These are phyloP conservation scores for Micrasema longulum DNA, from an alignment of 1,140 invertebrate genomes.

Conservation along the genomic window DNA sequence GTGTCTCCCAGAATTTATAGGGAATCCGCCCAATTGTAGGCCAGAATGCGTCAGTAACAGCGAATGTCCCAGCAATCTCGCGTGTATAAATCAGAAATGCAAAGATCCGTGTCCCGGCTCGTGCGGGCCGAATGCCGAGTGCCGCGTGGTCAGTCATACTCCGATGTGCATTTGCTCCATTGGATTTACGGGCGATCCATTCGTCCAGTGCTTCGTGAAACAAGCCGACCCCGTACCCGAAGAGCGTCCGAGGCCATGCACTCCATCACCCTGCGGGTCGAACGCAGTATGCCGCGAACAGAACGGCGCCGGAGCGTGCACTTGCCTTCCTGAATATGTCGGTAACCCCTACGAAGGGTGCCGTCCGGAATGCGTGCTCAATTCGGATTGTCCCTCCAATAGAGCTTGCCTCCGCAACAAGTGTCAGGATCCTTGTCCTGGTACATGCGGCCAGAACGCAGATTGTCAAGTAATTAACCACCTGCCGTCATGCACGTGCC, in stretches of 20 bases:
- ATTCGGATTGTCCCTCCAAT: constrained; percentile 76
- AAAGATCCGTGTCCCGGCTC: constrained; percentile 79
- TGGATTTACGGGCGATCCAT: constrained; percentile 75
- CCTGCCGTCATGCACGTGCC: constrained; percentile 74
- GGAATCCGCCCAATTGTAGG: constrained; percentile 77
- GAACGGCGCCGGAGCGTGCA: constrained; percentile 75
- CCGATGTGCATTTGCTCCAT: constrained; percentile 75
- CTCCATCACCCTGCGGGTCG: constrained; percentile 78
- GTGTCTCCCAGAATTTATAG: constrained; percentile 75
- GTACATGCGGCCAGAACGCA: constrained; percentile 72
- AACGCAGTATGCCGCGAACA: constrained; percentile 77
- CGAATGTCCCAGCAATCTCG: constrained; percentile 78
- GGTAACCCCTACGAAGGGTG: constrained; percentile 82
- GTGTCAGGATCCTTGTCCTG: constrained; percentile 75
- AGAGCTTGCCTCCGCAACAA: constrained; percentile 71
- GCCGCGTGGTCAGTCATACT: constrained; percentile 75
- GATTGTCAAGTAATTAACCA: constrained; percentile 78
- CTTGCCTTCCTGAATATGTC: constrained; percentile 74
- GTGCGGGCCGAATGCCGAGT: constrained; percentile 78
- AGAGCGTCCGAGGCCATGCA: constrained; percentile 68
- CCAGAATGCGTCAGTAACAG: constrained; percentile 79
- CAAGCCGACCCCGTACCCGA: constrained; percentile 58
- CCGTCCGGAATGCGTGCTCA: constrained; percentile 75
- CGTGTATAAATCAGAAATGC: constrained; percentile 80
- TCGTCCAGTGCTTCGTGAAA: constrained; percentile 55